phyloP scores from a whole-genome alignment of 2,888 invertebrate genomes.

The Eudasyphora cyanicolor region DNA sequence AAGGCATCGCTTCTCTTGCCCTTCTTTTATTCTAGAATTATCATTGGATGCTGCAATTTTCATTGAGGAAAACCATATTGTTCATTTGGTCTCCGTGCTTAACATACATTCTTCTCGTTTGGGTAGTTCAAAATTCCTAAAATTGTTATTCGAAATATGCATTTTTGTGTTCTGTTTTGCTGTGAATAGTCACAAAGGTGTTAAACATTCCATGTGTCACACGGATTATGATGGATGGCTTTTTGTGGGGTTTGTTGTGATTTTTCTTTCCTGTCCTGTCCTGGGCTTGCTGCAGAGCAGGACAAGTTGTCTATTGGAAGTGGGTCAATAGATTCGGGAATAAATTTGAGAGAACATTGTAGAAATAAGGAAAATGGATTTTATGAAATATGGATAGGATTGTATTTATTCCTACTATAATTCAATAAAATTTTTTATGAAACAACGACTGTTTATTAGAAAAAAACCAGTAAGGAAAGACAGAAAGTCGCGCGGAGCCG shows the following conservation, averaged over 20 bases:
- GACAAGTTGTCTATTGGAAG: no score
- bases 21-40: conserved; percentile 32
- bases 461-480: no score
- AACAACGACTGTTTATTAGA: no score
- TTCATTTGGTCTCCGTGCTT: neutral
- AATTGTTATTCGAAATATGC: neutral
- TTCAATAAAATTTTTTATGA: no score
- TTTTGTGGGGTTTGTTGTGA: conserved; percentile 1
- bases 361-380: no score
- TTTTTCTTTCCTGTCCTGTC: neutral
- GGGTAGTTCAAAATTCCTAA: neutral
- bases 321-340: no score
- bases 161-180: neutral
- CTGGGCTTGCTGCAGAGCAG: no score
- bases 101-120: neutral
- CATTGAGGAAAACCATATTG: conserved; percentile 7
- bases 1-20: neutral
- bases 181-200: conserved; percentile 41
- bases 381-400: no score
- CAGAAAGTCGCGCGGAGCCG: no score
- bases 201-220: conserved; percentile 49
- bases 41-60: conserved; percentile 13
- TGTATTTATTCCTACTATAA: no score
- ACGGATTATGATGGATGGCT: conserved; percentile 25
- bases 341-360: no score